Evolutionary conservation across 1,140 invertebrate genomes (phyloP).

Genomic region (Ooceraea biroi): DNA sequence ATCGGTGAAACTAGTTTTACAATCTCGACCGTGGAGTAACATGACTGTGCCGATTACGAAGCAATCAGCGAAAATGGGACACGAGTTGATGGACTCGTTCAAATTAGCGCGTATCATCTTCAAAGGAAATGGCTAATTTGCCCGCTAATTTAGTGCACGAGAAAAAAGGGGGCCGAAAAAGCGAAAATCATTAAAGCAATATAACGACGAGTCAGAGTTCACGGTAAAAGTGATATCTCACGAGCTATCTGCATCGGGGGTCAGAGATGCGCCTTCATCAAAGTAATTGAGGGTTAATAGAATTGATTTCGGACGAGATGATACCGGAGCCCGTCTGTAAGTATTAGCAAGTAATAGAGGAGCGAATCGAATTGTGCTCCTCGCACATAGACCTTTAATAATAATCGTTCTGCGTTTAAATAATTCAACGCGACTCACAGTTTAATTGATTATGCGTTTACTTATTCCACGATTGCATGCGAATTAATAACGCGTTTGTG

Average conservation of each 20-base stretch:
- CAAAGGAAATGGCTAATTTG: slow-evolving; percentile 39
- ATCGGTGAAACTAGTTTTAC: neutral
- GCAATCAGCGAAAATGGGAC: neutral
- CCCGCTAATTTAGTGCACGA: slow-evolving; percentile 1
- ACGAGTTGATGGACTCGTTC: slow-evolving; percentile 37
- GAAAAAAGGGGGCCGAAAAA: neutral
- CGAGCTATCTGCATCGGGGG: slow-evolving; percentile 49
- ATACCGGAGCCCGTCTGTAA: slow-evolving; percentile 26
- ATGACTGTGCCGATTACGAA: slow-evolving; percentile 37
- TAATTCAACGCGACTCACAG: slow-evolving; percentile 17
- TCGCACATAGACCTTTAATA: slow-evolving; percentile 29
- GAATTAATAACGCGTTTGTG: slow-evolving; percentile 7
- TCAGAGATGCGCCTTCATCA: slow-evolving; percentile 54
- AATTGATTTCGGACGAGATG: slow-evolving; percentile 55
- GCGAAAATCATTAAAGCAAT: slow-evolving; percentile 44
- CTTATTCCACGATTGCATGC: neutral
- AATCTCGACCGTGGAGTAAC: slow-evolving; percentile 18
- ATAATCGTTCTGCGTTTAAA: slow-evolving; percentile 50
- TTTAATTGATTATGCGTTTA: slow-evolving; percentile 21
- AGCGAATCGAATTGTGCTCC: slow-evolving; percentile 27
- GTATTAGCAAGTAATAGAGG: slow-evolving; percentile 12
- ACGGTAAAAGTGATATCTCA: slow-evolving; percentile 58
- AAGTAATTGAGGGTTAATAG: slow-evolving; percentile 61
- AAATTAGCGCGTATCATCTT: slow-evolving; percentile 35
- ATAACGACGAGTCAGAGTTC: slow-evolving; percentile 51